Percentiles rank a stretch among this genome's conserved stretches.
These are phyloP conservation scores for Kobus ellipsiprymnus DNA, from an alignment of 2,113 vertebrate genomes.

Conservation along the genomic window DNA sequence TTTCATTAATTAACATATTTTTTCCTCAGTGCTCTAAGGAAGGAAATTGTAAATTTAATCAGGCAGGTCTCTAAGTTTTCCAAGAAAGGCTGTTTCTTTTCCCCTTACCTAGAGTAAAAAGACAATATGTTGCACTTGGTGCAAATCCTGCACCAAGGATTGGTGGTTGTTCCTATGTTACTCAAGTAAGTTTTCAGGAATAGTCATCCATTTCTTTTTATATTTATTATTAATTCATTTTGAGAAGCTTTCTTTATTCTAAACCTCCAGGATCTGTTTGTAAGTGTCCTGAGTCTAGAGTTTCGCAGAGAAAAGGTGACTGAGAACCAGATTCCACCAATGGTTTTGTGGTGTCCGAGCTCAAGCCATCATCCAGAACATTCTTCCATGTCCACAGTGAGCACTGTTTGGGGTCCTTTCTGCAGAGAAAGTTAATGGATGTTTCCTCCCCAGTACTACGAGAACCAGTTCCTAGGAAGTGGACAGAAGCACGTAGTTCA, in stretches of 20 bases:
- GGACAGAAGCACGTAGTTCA: background rate
- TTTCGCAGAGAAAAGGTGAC: conserved; percentile 21
- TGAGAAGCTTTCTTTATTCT: background rate
- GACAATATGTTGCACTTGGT: background rate
- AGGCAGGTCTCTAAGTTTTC: conserved; percentile 10
- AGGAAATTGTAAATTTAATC: conserved; percentile 41
- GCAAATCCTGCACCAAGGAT: background rate
- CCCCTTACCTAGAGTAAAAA: background rate
- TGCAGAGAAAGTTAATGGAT: background rate
- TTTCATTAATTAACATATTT: conserved; percentile 17
- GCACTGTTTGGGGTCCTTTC: background rate
- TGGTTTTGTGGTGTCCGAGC: background rate
- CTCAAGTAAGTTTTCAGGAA: background rate
- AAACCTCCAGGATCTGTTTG: background rate
- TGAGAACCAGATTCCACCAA: background rate
- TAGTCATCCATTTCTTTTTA: background rate
- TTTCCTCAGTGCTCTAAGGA: conserved; percentile 9
- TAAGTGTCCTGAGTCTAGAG: background rate
- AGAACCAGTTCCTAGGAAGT: background rate
- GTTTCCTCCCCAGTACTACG: background rate
- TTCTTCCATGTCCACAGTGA: background rate
- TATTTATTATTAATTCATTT: conserved; percentile 3
- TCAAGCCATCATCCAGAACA: background rate
- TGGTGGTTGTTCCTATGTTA: background rate
- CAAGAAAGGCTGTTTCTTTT: background rate